phyloP scores from a whole-genome alignment of 2,797 vertebrate genomes.

The Allobates femoralis region DNA sequence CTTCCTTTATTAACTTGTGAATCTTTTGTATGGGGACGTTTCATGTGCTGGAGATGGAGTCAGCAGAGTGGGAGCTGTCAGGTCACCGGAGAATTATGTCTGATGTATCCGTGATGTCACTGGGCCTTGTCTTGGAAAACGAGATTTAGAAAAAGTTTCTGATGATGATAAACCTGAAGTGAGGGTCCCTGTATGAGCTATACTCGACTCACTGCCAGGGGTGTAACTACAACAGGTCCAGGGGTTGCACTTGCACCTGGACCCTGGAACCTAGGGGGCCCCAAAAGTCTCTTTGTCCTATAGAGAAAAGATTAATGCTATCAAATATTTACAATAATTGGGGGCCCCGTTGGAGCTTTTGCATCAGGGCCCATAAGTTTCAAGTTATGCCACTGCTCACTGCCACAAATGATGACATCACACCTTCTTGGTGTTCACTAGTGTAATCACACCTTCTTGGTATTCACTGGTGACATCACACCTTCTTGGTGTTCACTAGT shows the following conservation, averaged over 20 bases:
- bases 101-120: neutral
- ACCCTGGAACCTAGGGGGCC: too few species aligned
- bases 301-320: too few species aligned
- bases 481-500: too few species aligned
- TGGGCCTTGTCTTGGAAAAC: neutral
- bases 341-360: too few species aligned
- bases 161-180: neutral
- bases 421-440: neutral
- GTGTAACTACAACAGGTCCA: too few species aligned
- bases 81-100: neutral
- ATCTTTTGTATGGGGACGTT: constrained; percentile 10
- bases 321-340: too few species aligned
- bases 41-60: neutral
- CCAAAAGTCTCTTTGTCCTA: too few species aligned
- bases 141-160: neutral
- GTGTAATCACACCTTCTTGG: neutral
- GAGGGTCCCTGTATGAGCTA: neutral
- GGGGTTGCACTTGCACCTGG: too few species aligned
- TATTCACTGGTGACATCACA: neutral
- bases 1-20: neutral
- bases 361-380: too few species aligned
- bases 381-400: too few species aligned
- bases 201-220: too few species aligned
- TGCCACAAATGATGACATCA: neutral
- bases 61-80: neutral